These are phyloP conservation scores for Apodemia mormo DNA, from an alignment of 2,888 invertebrate species.

Conservation along the genomic window DNA sequence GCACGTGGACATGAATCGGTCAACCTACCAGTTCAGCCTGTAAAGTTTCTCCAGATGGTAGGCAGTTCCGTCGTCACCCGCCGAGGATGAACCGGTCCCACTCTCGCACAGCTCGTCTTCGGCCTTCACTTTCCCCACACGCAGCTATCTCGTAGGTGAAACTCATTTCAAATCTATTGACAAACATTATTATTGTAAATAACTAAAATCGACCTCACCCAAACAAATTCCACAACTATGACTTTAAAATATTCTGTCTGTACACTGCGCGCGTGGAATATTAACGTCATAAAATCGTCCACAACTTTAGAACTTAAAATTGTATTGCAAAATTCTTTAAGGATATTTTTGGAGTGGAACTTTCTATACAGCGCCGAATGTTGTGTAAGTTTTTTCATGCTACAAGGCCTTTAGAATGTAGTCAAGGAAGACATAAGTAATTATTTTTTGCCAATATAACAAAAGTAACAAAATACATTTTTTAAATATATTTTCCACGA, in stretches of 20 bases:
- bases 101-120: slow-evolving; percentile 44
- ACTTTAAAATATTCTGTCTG: slow-evolving; percentile 9
- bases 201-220: not conserved
- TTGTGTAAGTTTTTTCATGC: no score
- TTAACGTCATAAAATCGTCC: not conserved
- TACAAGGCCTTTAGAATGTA: no score
- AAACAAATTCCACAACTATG: slow-evolving; percentile 6
- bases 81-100: slow-evolving; percentile 34
- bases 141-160: slow-evolving; percentile 29
- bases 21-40: not conserved
- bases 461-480: no score
- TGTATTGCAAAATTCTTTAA: slow-evolving; percentile 3
- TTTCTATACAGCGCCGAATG: not conserved
- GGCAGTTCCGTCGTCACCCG: not conserved
- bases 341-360: not conserved
- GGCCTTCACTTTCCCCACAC: slow-evolving; percentile 54
- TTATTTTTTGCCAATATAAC: no score
- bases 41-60: not conserved
- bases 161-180: slow-evolving; percentile 12
- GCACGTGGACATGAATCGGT: not conserved
- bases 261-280: slow-evolving; percentile 7
- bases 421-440: no score
- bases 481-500: no score
- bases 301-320: not conserved
- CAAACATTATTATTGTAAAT: slow-evolving; percentile 10